Percentiles rank a stretch among this genome's conserved stretches.
Evolutionary conservation across 2,113 vertebrate genomes (phyloP).

Genomic region (Sinocyclocheilus grahami): DNA sequence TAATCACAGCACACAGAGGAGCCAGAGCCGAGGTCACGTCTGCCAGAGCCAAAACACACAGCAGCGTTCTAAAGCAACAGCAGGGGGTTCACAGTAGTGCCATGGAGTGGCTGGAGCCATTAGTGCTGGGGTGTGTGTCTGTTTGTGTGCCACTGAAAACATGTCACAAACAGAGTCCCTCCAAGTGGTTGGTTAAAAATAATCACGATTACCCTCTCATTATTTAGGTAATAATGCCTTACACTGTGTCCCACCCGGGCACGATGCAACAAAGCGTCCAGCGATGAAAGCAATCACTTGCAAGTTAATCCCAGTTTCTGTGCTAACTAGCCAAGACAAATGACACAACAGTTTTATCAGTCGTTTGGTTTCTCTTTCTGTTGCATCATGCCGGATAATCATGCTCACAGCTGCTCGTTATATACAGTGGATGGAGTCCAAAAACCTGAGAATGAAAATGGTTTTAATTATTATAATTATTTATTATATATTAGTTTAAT

Average conservation of each 20-base stretch:
- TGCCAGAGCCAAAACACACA: conserved; percentile 51
- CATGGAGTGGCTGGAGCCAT: conserved; percentile 21
- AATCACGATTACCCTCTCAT: background rate
- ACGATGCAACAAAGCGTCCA: background rate
- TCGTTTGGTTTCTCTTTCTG: background rate
- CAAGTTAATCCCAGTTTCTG: background rate
- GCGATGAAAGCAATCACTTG: background rate
- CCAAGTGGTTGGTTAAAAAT: conserved; percentile 15
- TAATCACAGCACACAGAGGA: conserved; percentile 50
- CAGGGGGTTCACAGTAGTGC: conserved; percentile 35
- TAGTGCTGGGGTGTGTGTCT: conserved; percentile 15
- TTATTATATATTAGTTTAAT: background rate
- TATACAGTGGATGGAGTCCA: background rate
- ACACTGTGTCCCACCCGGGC: background rate
- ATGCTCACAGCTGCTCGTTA: background rate
- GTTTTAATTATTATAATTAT: background rate
- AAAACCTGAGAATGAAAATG: too few species aligned
- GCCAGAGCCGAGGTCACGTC: conserved; percentile 49
- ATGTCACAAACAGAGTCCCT: conserved; percentile 7
- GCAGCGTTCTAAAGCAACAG: conserved; percentile 49
- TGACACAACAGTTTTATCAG: background rate
- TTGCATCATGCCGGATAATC: background rate
- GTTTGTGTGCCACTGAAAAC: conserved; percentile 17
- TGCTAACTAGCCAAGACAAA: background rate
- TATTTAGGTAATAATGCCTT: conserved; percentile 6